These are phyloP conservation scores for Gambusia affinis DNA, from an alignment of 2,113 vertebrate species.

Conservation along the genomic window DNA sequence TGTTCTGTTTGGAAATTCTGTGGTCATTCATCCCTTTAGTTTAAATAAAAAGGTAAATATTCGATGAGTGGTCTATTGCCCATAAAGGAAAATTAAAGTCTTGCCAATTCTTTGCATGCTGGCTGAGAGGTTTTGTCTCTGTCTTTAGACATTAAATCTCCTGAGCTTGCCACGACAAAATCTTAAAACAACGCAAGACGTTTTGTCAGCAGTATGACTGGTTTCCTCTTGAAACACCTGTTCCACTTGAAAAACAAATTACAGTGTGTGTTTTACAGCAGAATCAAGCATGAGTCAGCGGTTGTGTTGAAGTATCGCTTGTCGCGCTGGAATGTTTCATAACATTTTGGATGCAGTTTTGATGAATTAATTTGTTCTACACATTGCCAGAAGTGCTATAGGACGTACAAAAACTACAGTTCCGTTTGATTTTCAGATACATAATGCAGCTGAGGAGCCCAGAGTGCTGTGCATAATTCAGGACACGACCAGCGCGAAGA, in stretches of 20 bases:
- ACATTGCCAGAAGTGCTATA: background rate
- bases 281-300: constrained; percentile 13
- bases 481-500: constrained; percentile 94
- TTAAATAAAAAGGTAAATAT: background rate
- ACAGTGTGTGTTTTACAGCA: background rate
- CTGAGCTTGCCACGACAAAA: background rate
- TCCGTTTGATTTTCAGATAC: constrained; percentile 83
- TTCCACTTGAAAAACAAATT: background rate
- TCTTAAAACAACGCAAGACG: background rate
- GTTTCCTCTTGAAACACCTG: constrained; percentile 17
- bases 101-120: background rate
- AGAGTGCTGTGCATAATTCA: constrained; percentile 97
- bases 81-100: background rate
- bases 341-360: background rate
- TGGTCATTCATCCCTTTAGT: background rate
- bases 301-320: background rate
- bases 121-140: background rate
- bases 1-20: background rate
- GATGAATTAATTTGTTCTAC: background rate
- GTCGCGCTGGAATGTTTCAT: background rate
- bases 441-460: constrained; percentile 96
- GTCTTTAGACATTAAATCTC: background rate
- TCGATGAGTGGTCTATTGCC: background rate
- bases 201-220: background rate
- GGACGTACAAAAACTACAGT: background rate